phyloP scores from a whole-genome alignment of 2,888 invertebrate species.

The Drosophila lacicola region DNA sequence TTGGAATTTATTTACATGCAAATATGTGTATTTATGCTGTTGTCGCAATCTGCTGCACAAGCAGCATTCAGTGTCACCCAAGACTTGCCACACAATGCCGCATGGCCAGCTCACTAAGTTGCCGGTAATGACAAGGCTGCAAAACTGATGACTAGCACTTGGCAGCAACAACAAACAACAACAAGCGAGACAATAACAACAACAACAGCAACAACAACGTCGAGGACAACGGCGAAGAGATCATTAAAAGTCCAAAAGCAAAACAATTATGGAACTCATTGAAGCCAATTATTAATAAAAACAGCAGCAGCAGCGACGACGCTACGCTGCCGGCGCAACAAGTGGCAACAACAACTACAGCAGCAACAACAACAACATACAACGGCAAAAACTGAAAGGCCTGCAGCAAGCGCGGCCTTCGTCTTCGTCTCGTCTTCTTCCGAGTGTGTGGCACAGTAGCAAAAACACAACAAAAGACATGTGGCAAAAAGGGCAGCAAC shows the following conservation, averaged over 20 bases:
- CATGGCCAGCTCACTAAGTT: neutral
- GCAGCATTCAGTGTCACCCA: constrained; percentile 1
- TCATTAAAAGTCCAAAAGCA: constrained; percentile 80
- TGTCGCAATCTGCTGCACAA: neutral
- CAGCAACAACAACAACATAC: constrained; percentile 17
- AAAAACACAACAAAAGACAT: constrained; percentile 66
- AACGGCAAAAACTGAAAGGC: constrained; percentile 63
- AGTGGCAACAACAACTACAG: constrained; percentile 49
- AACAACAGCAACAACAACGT: constrained; percentile 20
- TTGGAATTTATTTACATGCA: constrained; percentile 5
- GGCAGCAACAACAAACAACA: constrained; percentile 33
- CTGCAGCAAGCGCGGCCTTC: constrained; percentile 52
- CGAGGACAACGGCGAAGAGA: constrained; percentile 53
- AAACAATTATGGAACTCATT: constrained; percentile 84
- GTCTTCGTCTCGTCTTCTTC: constrained; percentile 33
- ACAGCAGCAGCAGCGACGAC: constrained; percentile 44
- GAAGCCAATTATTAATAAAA: constrained; percentile 83
- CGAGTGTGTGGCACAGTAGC: constrained; percentile 75
- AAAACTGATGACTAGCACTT: constrained; percentile 55
- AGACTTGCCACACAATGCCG: constrained; percentile 28
- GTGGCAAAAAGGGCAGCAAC: constrained; percentile 75
- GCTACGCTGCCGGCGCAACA: constrained; percentile 52
- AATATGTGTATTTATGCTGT: neutral
- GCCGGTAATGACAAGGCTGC: constrained; percentile 60
- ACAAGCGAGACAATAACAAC: constrained; percentile 29